Percentiles rank a stretch among this genome's conserved stretches.
phyloP scores from a whole-genome alignment of 2,113 vertebrate genomes.

The Gobiocypris rarus region DNA sequence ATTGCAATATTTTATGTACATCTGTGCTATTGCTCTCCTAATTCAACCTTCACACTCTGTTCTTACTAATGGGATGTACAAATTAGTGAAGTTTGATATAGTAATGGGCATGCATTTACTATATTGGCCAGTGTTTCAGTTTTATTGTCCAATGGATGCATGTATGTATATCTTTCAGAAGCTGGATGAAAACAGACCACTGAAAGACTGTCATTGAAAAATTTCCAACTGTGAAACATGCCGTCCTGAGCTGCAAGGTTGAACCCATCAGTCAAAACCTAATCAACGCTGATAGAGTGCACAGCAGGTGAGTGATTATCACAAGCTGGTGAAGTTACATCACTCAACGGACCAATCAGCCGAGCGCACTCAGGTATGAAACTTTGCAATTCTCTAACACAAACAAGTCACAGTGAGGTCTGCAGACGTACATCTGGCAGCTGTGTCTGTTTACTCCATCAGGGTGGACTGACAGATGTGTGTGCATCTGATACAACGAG shows the following conservation, averaged over 20 bases:
- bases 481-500: background rate
- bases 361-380: background rate
- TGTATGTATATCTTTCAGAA: background rate
- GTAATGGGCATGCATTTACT: no score
- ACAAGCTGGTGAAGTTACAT: background rate
- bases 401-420: background rate
- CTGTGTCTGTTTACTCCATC: background rate
- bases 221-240: background rate
- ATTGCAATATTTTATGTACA: no score
- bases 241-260: background rate
- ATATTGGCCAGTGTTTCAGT: no score
- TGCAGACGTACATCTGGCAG: background rate
- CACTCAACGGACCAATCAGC: conserved; percentile 4
- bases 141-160: no score
- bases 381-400: no score
- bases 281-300: background rate
- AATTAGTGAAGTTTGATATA: no score
- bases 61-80: no score
- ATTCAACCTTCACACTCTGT: no score
- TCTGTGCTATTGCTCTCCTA: no score
- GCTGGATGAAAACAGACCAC: background rate
- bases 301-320: conserved; percentile 17
- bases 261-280: background rate
- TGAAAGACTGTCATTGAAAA: background rate
- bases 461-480: background rate